Evolutionary conservation across 1,140 invertebrate species (phyloP).

Genomic region (Stegodyphus dumicola): DNA sequence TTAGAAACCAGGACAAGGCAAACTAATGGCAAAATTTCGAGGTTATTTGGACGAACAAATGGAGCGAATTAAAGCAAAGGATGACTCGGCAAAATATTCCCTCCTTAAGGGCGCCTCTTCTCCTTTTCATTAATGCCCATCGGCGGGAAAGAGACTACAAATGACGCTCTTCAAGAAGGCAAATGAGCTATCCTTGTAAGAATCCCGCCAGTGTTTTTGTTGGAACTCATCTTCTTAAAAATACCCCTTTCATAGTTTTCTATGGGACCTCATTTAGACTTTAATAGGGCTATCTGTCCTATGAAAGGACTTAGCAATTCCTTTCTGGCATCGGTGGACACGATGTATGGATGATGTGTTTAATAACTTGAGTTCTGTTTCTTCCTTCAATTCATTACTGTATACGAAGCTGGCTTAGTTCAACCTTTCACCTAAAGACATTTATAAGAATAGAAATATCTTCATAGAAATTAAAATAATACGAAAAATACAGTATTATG

Average conservation of each 20-base stretch:
- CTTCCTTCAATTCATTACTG: too few relatives aligned
- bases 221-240: not conserved
- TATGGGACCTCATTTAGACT: not conserved
- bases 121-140: constrained; percentile 13
- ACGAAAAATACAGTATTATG: too few relatives aligned
- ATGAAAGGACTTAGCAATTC: not conserved
- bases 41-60: constrained; percentile 31
- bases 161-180: not conserved
- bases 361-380: too few relatives aligned
- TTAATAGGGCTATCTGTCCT: constrained; percentile 31
- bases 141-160: not conserved
- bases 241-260: not conserved
- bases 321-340: too few relatives aligned
- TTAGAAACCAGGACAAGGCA: not conserved
- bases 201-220: not conserved
- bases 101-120: not conserved
- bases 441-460: too few relatives aligned
- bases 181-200: constrained; percentile 26
- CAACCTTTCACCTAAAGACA: too few relatives aligned
- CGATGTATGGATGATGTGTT: too few relatives aligned
- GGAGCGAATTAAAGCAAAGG: constrained; percentile 33
- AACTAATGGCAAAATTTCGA: constrained; percentile 13
- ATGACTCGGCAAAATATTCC: constrained; percentile 33
- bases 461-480: too few relatives aligned
- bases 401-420: too few relatives aligned